A percentile compares a stretch with the other conserved stretches of the same genome.
phyloP scores from a whole-genome alignment of 2,888 invertebrate genomes.

The Nebria brevicollis region DNA sequence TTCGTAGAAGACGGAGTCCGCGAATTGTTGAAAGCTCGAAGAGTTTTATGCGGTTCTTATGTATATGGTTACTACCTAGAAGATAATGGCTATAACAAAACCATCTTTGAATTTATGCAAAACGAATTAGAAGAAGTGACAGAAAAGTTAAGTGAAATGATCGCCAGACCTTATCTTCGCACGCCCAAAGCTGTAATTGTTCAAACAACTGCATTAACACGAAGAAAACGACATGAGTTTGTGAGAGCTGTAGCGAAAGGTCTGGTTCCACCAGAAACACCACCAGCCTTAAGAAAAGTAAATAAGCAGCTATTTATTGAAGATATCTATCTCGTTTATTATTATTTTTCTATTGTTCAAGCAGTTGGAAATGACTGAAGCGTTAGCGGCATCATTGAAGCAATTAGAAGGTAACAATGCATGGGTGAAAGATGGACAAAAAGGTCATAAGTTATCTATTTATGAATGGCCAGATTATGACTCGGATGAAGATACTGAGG shows the following conservation, averaged over 20 bases:
- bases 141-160: slow-evolving; percentile 73
- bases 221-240: slow-evolving; percentile 72
- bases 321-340: neutral
- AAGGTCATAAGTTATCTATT: slow-evolving; percentile 29
- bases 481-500: slow-evolving; percentile 64
- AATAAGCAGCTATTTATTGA: slow-evolving; percentile 55
- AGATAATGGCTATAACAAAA: slow-evolving; percentile 72
- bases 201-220: slow-evolving; percentile 69
- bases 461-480: slow-evolving; percentile 73
- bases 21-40: slow-evolving; percentile 70
- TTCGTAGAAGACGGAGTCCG: slow-evolving; percentile 74
- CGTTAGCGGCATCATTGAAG: slow-evolving; percentile 49
- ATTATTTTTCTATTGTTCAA: slow-evolving; percentile 20
- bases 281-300: slow-evolving; percentile 67
- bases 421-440: slow-evolving; percentile 61
- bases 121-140: slow-evolving; percentile 74
- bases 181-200: slow-evolving; percentile 72
- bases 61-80: slow-evolving; percentile 76
- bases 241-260: slow-evolving; percentile 70
- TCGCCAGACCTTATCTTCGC: slow-evolving; percentile 70
- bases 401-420: slow-evolving; percentile 54
- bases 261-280: slow-evolving; percentile 69
- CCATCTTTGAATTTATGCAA: slow-evolving; percentile 77
- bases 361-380: slow-evolving; percentile 62
- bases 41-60: slow-evolving; percentile 73